phyloP scores from a whole-genome alignment of 1,140 invertebrate species.

The Drosophila nigrodunni region DNA sequence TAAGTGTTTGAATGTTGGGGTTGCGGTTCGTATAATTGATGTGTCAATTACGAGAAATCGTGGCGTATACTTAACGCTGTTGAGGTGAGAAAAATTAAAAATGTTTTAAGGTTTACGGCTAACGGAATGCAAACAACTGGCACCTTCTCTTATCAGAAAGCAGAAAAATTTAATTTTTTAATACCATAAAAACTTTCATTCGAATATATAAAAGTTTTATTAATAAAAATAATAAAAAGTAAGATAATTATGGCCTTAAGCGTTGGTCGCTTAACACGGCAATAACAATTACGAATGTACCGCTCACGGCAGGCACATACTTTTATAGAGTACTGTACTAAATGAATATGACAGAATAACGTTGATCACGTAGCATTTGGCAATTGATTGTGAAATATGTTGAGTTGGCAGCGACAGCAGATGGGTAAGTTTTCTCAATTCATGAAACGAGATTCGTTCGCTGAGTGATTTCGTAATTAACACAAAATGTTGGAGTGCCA shows the following conservation, averaged over 20 bases:
- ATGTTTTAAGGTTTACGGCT: too few relatives aligned
- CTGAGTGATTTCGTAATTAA: constrained; percentile 80
- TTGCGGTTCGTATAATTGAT: neutral
- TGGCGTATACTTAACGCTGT: neutral
- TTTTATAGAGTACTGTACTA: constrained; percentile 4
- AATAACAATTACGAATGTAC: constrained; percentile 11
- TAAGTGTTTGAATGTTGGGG: neutral
- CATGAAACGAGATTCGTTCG: constrained; percentile 24
- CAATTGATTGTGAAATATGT: constrained; percentile 56
- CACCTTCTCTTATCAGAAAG: too few relatives aligned
- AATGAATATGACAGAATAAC: constrained; percentile 19
- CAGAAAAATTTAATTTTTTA: too few relatives aligned
- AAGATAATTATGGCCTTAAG: neutral
- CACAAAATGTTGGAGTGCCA: constrained; percentile 59
- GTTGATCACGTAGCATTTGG: constrained; percentile 43
- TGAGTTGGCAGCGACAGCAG: constrained; percentile 37
- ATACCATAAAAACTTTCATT: too few relatives aligned
- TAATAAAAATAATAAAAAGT: too few relatives aligned
- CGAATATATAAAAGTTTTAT: too few relatives aligned
- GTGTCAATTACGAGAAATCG: neutral
- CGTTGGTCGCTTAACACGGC: neutral
- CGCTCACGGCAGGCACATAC: neutral
- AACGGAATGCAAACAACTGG: too few relatives aligned
- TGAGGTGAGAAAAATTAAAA: too few relatives aligned
- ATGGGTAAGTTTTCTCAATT: constrained; percentile 39